phyloP scores from a whole-genome alignment of 2,888 invertebrate species.

The Conistra vaccinii region DNA sequence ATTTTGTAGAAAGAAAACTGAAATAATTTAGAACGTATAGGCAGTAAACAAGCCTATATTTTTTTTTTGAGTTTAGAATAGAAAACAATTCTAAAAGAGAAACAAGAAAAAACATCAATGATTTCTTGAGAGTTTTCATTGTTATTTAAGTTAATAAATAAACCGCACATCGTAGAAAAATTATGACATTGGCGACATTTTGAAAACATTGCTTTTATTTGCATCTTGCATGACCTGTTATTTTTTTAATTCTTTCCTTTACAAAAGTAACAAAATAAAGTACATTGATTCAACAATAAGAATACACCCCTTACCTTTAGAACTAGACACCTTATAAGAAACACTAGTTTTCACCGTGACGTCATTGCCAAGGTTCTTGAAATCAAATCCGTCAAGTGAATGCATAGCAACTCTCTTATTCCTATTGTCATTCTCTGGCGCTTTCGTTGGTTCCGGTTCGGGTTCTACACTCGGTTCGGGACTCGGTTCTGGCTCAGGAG shows the following conservation, averaged over 20 bases:
- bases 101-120: no score
- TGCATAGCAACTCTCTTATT: slow-evolving; percentile 91
- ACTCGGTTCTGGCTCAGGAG: slow-evolving; percentile 73
- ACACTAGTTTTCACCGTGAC: slow-evolving; percentile 95
- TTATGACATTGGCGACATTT: no score
- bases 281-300: background rate
- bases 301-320: slow-evolving; percentile 79
- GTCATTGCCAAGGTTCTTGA: slow-evolving; percentile 90
- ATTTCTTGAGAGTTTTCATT: no score
- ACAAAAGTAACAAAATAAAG: no score
- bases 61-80: no score
- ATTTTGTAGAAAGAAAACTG: background rate
- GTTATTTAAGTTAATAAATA: no score
- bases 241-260: no score
- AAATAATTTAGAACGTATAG: background rate
- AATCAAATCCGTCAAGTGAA: slow-evolving; percentile 84
- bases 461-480: slow-evolving; percentile 72
- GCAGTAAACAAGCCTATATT: no score
- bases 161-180: no score
- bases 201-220: no score
- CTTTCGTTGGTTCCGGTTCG: slow-evolving; percentile 80
- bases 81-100: no score
- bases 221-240: no score
- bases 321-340: slow-evolving; percentile 94
- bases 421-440: slow-evolving; percentile 79